Base-by-base conservation (phyloP, 2,888 invertebrate genomes). In the Melieria crassipennis region DNA sequence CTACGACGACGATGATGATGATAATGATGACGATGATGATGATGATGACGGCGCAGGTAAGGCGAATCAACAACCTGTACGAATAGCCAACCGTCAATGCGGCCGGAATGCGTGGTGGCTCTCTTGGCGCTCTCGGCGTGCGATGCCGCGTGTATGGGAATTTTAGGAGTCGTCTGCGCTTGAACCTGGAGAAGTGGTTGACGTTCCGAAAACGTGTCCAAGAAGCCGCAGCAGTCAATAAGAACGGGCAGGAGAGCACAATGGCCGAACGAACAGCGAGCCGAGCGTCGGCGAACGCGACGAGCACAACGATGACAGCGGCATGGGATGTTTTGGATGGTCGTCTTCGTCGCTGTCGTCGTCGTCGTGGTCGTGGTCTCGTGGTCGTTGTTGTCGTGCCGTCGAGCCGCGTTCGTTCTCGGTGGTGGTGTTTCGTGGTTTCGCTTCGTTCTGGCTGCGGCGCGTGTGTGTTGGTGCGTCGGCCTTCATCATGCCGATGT, bases 21-120 rank as follows among this genome's bases (percentile, higher is more conserved):
- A 16, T 16, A 16, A 16, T 30, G 30, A 30, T 30, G 30, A 30
- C 2, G 30, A 30, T 30, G 30, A 30, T 30, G 30, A 1, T 30
- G 30, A 30, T 30, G 30, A 30, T 16, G 45, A 58, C 60, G 47
- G 60, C 30, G 62, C 52, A 48, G 56, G 55, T 61, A 61, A 58
- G 58, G 50, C 57, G 43, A 66, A 58, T 66, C 66, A 66, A 66
- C 66, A 66, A 66, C 66, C 66, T 58, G 66, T 66, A 11, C 48
- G 66, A 66, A 66, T 66, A 13, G 66, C 13, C 16, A 11, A 58
- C 57, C 58, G 58, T 43, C 13, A 66, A 58, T 4, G 43, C 30
- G 30, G 30, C 30, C 30, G 30, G 30, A 30, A 30, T 30, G 30
- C 30, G 30, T 30, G 30, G 2, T 2, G 30, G 30, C 30, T 30